Evolutionary conservation across 2,797 vertebrate genomes (phyloP).

Genomic region (Bradypodion pumilum): DNA sequence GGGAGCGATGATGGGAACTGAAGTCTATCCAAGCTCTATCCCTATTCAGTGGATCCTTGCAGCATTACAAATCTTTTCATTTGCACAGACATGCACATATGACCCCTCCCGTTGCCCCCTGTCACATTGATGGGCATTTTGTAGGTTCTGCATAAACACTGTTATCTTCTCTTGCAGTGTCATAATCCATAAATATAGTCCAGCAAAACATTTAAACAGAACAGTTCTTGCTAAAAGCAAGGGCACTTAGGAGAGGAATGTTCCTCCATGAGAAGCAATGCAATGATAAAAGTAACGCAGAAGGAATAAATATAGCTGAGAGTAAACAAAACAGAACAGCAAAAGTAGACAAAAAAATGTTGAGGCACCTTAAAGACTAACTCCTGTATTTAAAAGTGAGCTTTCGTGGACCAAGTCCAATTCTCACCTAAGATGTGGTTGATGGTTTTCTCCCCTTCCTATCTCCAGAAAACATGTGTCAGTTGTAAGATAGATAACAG

Average conservation of each 20-base stretch:
- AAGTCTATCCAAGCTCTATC: neutral
- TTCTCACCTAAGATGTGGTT: constrained; percentile 59
- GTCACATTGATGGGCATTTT: neutral
- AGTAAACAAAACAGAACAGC: too few species aligned
- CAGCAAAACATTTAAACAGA: neutral
- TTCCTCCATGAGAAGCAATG: constrained; percentile 31
- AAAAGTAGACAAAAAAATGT: too few species aligned
- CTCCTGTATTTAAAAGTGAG: too few species aligned
- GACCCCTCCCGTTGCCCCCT: too few species aligned
- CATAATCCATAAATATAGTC: constrained; percentile 7
- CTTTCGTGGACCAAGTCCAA: too few species aligned
- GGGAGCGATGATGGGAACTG: neutral
- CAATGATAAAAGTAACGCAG: constrained; percentile 38
- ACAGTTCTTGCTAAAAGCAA: constrained; percentile 23
- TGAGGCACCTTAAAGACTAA: too few species aligned
- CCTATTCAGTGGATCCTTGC: neutral
- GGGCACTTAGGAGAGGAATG: constrained; percentile 7
- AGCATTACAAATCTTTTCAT: neutral
- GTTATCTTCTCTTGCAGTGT: neutral
- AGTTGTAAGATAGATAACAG: constrained; percentile 60
- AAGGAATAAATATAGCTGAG: constrained; percentile 46
- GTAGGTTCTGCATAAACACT: neutral
- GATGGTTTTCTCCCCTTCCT: constrained; percentile 62
- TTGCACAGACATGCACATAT: neutral
- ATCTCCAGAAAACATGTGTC: constrained; percentile 65